Conservation (phyloP, 2,888 invertebrate species). For the Philaethria dido region DNA sequence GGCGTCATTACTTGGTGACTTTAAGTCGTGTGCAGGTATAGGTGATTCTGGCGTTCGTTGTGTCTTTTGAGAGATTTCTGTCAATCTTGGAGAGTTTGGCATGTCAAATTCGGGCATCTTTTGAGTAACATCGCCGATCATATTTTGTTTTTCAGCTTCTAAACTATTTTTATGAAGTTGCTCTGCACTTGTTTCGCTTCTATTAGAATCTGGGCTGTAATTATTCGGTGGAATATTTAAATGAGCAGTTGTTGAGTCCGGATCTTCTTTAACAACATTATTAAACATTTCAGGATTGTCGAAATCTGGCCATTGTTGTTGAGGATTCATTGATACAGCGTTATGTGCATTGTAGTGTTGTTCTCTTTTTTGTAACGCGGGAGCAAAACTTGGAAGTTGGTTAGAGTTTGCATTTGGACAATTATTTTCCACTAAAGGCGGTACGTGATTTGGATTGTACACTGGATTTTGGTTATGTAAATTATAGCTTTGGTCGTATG, state of each 20-base stretch:
- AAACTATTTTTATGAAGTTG: constrained; percentile 58
- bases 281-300: constrained; percentile 72
- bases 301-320: constrained; percentile 78
- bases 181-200: constrained; percentile 77
- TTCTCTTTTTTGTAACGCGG: constrained; percentile 73
- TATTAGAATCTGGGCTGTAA: constrained; percentile 79
- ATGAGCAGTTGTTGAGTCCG: constrained; percentile 89
- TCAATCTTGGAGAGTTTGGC: constrained; percentile 73
- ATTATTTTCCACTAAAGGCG: constrained; percentile 78
- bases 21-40: constrained; percentile 69
- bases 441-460: constrained; percentile 82
- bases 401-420: constrained; percentile 71
- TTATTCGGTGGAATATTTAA: constrained; percentile 75
- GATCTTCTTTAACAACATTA: constrained; percentile 88
- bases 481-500: constrained; percentile 86
- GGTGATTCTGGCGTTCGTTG: constrained; percentile 74
- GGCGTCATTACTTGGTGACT: constrained; percentile 68
- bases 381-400: constrained; percentile 74
- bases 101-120: constrained; percentile 77
- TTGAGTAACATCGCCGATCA: constrained; percentile 60
- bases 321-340: constrained; percentile 54
- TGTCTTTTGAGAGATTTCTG: constrained; percentile 74
- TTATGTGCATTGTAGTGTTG: constrained; percentile 58
- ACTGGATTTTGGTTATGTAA: constrained; percentile 86
- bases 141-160: constrained; percentile 65